A percentile compares a stretch with the other conserved stretches of the same genome.
These are phyloP conservation scores for Uropetala carovei DNA, from an alignment of 2,888 invertebrate species.

Conservation along the genomic window DNA sequence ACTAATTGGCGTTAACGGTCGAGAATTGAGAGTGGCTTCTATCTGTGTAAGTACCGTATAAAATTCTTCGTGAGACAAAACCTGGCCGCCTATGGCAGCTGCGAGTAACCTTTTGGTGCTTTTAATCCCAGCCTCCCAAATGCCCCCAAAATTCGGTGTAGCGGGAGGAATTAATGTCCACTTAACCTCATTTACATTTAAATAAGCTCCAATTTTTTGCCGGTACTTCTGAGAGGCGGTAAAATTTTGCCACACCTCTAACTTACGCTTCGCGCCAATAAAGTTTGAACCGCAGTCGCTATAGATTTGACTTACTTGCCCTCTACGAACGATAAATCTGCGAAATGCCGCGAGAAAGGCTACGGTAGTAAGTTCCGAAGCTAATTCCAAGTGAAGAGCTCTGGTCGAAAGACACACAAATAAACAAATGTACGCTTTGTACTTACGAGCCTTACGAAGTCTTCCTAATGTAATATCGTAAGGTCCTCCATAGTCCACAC, in stretches of 20 bases:
- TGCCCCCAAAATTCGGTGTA: background rate
- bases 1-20: too few species aligned
- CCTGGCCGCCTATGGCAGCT: background rate
- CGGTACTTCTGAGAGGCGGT: background rate
- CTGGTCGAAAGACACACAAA: too few species aligned
- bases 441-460: too few species aligned
- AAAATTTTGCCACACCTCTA: too few species aligned
- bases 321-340: constrained; percentile 71
- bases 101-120: background rate
- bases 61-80: too few species aligned
- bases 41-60: constrained; percentile 7
- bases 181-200: background rate
- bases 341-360: too few species aligned
- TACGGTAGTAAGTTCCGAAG: too few species aligned
- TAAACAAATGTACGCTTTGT: too few species aligned
- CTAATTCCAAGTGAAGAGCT: too few species aligned
- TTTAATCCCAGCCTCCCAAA: constrained; percentile 2
- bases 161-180: constrained; percentile 5
- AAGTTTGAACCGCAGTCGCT: constrained; percentile 72
- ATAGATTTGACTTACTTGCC: constrained; percentile 69
- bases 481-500: too few species aligned
- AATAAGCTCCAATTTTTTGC: background rate
- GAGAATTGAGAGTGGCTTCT: too few species aligned
- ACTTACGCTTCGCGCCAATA: constrained; percentile 70
- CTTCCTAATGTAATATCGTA: too few species aligned